A percentile compares a stretch with the other conserved stretches of the same genome.
Evolutionary conservation across 2,888 invertebrate genomes (phyloP).

Genomic region (Macrophya annulata): DNA sequence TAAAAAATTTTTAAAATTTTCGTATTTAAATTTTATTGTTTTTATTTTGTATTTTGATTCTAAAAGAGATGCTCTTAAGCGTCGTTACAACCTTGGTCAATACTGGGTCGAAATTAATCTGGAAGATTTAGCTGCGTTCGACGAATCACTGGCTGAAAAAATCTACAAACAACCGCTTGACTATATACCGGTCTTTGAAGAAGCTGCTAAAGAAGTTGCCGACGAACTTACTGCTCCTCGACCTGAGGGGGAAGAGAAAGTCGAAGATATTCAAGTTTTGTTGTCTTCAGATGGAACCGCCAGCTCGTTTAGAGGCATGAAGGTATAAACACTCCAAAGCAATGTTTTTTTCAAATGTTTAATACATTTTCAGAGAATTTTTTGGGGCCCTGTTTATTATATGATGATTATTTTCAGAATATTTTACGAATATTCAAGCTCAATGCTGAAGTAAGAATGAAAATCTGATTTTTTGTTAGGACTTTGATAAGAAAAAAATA

Average conservation of each 20-base stretch:
- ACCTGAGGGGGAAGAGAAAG: slow-evolving; percentile 92
- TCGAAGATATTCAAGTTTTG: slow-evolving; percentile 96
- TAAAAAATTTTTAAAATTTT: too few species aligned
- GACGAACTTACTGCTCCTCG: slow-evolving; percentile 98
- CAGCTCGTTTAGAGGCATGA: slow-evolving; percentile 90
- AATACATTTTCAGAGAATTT: too few species aligned
- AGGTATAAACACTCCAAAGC: slow-evolving; percentile 81
- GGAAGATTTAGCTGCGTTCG: slow-evolving; percentile 96
- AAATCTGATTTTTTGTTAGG: too few species aligned
- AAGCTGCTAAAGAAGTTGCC: slow-evolving; percentile 97
- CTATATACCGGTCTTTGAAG: slow-evolving; percentile 96
- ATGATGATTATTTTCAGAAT: too few species aligned
- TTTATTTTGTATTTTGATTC: slow-evolving; percentile 64
- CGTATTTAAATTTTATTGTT: background rate
- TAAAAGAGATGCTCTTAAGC: slow-evolving; percentile 93
- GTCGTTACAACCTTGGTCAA: slow-evolving; percentile 94
- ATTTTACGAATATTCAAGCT: too few species aligned
- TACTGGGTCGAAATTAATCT: slow-evolving; percentile 96
- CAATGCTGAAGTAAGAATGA: too few species aligned
- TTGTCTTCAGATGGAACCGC: slow-evolving; percentile 92
- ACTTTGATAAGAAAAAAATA: too few species aligned
- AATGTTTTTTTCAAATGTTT: background rate
- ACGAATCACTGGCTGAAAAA: slow-evolving; percentile 95
- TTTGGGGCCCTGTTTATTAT: too few species aligned
- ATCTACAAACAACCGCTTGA: slow-evolving; percentile 96